Evolutionary conservation across 2,888 invertebrate species (phyloP).

Genomic region (Aporophyla nigra): DNA sequence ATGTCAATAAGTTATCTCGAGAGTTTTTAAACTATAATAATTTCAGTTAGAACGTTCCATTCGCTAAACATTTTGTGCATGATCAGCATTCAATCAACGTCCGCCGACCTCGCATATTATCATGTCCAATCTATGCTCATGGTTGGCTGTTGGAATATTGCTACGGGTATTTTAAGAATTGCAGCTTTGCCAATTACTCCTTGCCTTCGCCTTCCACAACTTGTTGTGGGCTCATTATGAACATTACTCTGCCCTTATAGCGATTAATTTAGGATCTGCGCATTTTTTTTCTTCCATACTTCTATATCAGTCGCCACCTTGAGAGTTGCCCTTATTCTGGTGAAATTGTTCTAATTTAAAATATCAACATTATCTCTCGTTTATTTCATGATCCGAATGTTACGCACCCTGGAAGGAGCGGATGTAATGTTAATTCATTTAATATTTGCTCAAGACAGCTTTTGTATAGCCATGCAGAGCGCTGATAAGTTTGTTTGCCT

Average conservation of each 20-base stretch:
- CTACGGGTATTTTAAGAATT: background rate
- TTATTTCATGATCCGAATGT: background rate
- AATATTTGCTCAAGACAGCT: background rate
- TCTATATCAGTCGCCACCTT: no score
- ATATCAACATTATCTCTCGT: background rate
- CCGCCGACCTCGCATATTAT: background rate
- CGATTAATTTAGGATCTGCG: no score
- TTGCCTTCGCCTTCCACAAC: no score
- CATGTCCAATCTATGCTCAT: background rate
- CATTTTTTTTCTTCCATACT: no score
- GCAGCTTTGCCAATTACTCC: no score
- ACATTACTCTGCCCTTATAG: no score
- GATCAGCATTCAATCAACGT: background rate
- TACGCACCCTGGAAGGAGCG: background rate
- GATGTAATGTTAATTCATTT: slow-evolving; percentile 3
- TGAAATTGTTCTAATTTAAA: background rate
- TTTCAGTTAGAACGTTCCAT: no score
- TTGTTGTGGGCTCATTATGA: no score
- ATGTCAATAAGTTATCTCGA: no score
- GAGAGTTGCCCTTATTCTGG: no score
- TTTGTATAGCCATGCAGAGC: background rate
- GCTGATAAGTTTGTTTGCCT: slow-evolving; percentile 1
- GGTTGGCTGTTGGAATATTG: background rate
- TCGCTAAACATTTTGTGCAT: background rate
- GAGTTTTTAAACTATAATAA: no score